phyloP scores from a whole-genome alignment of 2,113 vertebrate species.

The Irena cyanogastra region DNA sequence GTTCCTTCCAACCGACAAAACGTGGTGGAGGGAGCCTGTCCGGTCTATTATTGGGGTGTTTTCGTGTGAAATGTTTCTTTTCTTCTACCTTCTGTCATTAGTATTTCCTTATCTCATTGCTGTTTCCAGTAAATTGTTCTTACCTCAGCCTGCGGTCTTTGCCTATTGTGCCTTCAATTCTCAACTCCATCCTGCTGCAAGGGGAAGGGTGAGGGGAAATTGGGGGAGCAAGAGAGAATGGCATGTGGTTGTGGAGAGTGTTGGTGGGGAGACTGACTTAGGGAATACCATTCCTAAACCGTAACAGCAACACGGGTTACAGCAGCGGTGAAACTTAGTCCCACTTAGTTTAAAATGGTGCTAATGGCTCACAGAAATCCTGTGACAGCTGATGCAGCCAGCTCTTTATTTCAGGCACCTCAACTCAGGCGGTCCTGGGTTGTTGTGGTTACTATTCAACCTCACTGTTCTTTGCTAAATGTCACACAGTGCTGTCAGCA shows the following conservation, averaged over 20 bases:
- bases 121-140: not conserved
- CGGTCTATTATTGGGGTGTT: rapidly evolving
- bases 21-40: rapidly evolving
- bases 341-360: not conserved
- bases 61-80: not conserved
- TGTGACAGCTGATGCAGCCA: not conserved
- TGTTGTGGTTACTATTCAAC: not conserved
- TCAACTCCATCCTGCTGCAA: not conserved
- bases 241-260: rapidly evolving
- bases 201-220: not conserved
- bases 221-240: not conserved
- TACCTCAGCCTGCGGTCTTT: not conserved
- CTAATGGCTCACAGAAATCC: not conserved
- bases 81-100: not conserved
- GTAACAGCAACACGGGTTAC: not conserved
- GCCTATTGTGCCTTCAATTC: not conserved
- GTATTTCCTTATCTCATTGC: not conserved
- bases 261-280: not conserved
- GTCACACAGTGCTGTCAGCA: not conserved
- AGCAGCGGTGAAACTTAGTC: not conserved
- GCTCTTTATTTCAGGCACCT: not conserved
- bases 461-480: not conserved
- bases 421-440: rapidly evolving
- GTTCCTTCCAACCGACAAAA: not conserved
- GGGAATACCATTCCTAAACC: not conserved